Percentiles rank a stretch among this genome's conserved stretches.
These are phyloP conservation scores for Acanthosepion pharaonis DNA, from an alignment of 2,888 invertebrate species.

Conservation along the genomic window DNA sequence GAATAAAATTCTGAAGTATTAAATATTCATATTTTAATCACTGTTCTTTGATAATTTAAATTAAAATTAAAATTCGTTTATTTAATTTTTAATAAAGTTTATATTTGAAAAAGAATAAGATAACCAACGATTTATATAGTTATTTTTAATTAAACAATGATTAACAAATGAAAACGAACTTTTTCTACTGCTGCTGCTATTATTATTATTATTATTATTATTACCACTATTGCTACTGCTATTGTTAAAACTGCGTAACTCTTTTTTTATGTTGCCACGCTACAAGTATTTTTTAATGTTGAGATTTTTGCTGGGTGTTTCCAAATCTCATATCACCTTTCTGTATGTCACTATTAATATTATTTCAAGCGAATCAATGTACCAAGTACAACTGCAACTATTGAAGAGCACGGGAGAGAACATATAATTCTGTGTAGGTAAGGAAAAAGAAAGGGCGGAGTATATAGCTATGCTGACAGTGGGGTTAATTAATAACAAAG, in stretches of 20 bases:
- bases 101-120: too few species aligned
- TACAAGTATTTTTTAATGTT: too few species aligned
- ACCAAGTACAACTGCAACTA: not conserved
- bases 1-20: too few species aligned
- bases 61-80: too few species aligned
- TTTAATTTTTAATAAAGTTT: too few species aligned
- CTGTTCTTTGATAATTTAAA: too few species aligned
- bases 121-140: too few species aligned
- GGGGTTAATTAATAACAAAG: constrained; percentile 33
- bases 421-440: constrained; percentile 21
- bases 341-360: not conserved
- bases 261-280: not conserved
- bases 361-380: not conserved
- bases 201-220: not conserved
- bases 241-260: not conserved
- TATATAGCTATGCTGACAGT: not conserved
- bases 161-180: too few species aligned
- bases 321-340: not conserved
- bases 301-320: not conserved
- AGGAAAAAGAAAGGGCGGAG: not conserved
- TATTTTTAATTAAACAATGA: too few species aligned
- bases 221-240: not conserved
- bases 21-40: too few species aligned
- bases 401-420: not conserved
- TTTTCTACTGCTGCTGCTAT: too few species aligned